Percentiles rank a stretch among this genome's conserved stretches.
phyloP scores from a whole-genome alignment of 1,140 invertebrate species.

The Ceratitis capitata region DNA sequence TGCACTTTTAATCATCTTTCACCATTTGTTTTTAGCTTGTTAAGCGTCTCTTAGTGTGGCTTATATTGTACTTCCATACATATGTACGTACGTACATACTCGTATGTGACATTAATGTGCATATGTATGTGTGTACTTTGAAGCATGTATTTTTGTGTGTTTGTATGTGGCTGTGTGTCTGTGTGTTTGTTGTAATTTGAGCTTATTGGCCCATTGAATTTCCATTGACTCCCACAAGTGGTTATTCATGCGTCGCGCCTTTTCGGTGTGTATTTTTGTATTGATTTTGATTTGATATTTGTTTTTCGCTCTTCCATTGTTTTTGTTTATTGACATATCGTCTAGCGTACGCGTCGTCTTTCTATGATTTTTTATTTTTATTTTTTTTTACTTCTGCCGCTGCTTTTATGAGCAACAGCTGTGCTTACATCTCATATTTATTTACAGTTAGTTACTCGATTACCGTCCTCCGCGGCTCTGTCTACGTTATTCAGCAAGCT shows the following conservation, averaged over 20 bases:
- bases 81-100: neutral
- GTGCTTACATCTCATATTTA: neutral
- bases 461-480: neutral
- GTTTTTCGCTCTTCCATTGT: neutral
- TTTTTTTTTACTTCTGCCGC: too few species aligned
- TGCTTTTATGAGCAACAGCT: neutral
- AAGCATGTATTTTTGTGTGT: too few species aligned
- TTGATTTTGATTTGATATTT: neutral
- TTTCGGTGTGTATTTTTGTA: neutral
- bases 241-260: neutral
- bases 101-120: neutral
- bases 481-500: neutral
- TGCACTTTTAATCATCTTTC: neutral
- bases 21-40: too few species aligned
- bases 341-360: neutral
- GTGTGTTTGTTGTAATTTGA: neutral
- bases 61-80: neutral
- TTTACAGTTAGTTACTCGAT: neutral
- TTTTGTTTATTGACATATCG: neutral
- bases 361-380: neutral
- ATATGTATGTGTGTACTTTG: too few species aligned
- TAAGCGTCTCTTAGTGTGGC: too few species aligned
- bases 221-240: slow-evolving; percentile 20
- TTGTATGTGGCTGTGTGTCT: neutral
- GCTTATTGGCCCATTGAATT: neutral